Evolutionary conservation across 1,140 invertebrate species (phyloP).

Genomic region (Agrilus planipennis): DNA sequence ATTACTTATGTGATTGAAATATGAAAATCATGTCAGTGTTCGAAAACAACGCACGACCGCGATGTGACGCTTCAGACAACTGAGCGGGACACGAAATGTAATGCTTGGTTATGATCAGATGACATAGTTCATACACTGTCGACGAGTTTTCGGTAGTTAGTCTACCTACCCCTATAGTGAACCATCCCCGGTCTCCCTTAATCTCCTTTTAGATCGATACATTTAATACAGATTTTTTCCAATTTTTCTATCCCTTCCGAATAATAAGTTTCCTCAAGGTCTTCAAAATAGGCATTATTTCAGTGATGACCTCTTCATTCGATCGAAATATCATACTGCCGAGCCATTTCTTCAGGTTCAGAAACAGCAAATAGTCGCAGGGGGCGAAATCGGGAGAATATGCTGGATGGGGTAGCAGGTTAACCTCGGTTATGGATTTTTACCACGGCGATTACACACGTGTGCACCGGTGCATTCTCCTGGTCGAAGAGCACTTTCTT

Average conservation of each 20-base stretch:
- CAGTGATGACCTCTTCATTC: slow-evolving; percentile 15
- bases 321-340: slow-evolving; percentile 24
- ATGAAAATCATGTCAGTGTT: no score
- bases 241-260: slow-evolving; percentile 4
- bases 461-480: slow-evolving; percentile 18
- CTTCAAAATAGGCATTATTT: background rate
- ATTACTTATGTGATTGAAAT: no score
- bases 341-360: slow-evolving; percentile 29
- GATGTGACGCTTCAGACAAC: no score
- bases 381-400: slow-evolving; percentile 36
- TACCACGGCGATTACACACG: slow-evolving; percentile 10
- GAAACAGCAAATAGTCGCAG: slow-evolving; percentile 32
- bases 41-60: no score
- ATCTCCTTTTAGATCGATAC: slow-evolving; percentile 3
- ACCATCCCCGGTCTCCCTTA: no score
- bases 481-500: slow-evolving; percentile 19
- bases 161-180: no score
- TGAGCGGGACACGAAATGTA: no score
- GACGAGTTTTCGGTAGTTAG: no score
- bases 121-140: no score
- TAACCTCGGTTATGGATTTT: slow-evolving; percentile 14
- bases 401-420: slow-evolving; percentile 29
- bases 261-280: slow-evolving; percentile 3
- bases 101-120: no score
- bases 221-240: slow-evolving; percentile 1